Evolutionary conservation across 2,113 vertebrate species (phyloP).

Genomic region (Craseonycteris thonglongyai): DNA sequence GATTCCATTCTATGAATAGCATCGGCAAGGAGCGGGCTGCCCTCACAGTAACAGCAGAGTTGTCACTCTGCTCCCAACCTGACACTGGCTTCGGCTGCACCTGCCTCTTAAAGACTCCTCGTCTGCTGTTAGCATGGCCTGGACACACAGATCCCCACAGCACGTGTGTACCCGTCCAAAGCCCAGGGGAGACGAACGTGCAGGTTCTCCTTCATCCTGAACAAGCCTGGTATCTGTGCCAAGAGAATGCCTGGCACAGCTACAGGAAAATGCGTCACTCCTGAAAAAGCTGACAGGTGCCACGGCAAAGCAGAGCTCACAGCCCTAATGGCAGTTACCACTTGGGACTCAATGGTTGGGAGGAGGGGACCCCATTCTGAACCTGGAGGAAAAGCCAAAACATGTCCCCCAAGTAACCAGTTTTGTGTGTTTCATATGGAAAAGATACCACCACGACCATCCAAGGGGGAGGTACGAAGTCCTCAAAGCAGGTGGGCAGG

Average conservation of each 20-base stretch:
- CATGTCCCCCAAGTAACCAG: not conserved
- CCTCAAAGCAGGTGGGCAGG: not conserved
- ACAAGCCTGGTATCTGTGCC: not conserved
- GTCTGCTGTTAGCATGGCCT: not conserved
- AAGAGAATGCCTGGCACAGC: not conserved
- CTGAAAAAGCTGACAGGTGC: not conserved
- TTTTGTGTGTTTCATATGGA: not conserved
- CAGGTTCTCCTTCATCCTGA: not conserved
- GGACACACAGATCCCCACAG: too few species aligned
- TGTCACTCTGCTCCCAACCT: not conserved
- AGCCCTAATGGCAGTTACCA: not conserved
- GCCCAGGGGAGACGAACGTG: not conserved
- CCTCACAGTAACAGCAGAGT: not conserved
- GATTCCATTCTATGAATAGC: not conserved
- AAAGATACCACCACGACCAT: not conserved
- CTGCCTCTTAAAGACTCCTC: not conserved
- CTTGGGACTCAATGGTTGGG: not conserved
- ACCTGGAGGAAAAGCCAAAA: not conserved
- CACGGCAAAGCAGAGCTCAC: not conserved
- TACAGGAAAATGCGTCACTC: not conserved
- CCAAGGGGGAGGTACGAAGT: not conserved
- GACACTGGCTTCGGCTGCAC: not conserved
- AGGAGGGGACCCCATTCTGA: not conserved
- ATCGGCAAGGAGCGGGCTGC: not conserved
- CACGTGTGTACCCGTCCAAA: not conserved